These are phyloP conservation scores for Drosophila lacertosa DNA, from an alignment of 1,140 invertebrate genomes.

Conservation along the genomic window DNA sequence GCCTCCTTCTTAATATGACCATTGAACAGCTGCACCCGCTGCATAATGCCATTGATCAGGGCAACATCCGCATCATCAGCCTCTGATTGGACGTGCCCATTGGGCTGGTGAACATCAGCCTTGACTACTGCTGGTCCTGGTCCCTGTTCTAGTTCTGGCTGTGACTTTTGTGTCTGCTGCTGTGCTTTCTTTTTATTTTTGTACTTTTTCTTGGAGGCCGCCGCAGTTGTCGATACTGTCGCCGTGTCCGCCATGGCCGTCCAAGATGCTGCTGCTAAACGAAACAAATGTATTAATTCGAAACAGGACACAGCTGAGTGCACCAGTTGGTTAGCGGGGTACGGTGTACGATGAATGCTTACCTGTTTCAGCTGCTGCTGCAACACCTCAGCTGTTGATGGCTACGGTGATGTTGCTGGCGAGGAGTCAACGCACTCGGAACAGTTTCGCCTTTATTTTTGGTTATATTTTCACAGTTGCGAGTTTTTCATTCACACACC, in stretches of 20 bases:
- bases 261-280: conserved; percentile 7
- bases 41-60: conserved; percentile 42
- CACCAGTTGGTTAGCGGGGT: neutral
- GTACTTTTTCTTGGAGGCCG: conserved; percentile 60
- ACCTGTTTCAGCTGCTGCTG: conserved; percentile 43
- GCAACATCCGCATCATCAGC: conserved; percentile 12
- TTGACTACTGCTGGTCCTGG: conserved; percentile 6
- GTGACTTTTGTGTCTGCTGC: conserved; percentile 28
- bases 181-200: conserved; percentile 66
- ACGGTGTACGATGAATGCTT: neutral
- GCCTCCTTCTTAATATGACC: conserved; percentile 42
- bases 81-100: conserved; percentile 40
- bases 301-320: conserved; percentile 44
- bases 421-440: conserved; percentile 39
- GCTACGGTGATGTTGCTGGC: conserved; percentile 17
- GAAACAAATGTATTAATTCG: conserved; percentile 15
- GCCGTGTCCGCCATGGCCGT: conserved; percentile 63
- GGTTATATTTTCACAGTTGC: conserved; percentile 80
- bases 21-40: conserved; percentile 62
- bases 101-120: conserved; percentile 28
- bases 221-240: conserved; percentile 43
- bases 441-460: conserved; percentile 63
- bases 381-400: conserved; percentile 21
- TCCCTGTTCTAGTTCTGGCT: conserved; percentile 5
- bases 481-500: conserved; percentile 76